Conservation (phyloP, 2,888 invertebrate species). For the Patella caerulea region DNA sequence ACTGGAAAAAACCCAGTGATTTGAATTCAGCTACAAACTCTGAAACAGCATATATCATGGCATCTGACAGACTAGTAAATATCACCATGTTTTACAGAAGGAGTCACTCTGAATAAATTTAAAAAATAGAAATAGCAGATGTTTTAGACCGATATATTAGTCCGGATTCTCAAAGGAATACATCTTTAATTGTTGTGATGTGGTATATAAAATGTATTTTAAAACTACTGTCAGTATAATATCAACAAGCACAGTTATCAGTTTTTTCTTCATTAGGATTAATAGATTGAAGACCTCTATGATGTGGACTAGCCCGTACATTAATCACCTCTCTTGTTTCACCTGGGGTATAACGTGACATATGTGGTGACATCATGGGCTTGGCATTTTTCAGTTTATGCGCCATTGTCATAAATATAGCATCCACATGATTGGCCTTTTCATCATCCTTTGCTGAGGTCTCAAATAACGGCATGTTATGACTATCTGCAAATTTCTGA, state of each 20-base stretch:
- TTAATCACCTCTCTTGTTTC: slow-evolving; percentile 47
- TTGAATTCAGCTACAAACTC: too few species aligned
- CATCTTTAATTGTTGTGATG: too few species aligned
- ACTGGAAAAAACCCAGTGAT: too few species aligned
- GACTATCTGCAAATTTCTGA: slow-evolving; percentile 75
- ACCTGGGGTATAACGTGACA: slow-evolving; percentile 40
- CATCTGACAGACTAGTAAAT: too few species aligned
- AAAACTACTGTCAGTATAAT: too few species aligned
- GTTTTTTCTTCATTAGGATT: slow-evolving; percentile 42
- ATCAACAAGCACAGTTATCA: slow-evolving; percentile 57
- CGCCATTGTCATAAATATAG: slow-evolving; percentile 86
- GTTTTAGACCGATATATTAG: too few species aligned
- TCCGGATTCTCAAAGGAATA: too few species aligned
- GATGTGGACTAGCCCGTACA: slow-evolving; percentile 51
- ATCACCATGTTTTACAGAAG: too few species aligned
- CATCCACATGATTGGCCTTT: slow-evolving; percentile 83
- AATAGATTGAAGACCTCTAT: slow-evolving; percentile 52
- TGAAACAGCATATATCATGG: too few species aligned
- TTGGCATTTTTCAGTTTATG: slow-evolving; percentile 81
- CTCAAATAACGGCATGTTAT: slow-evolving; percentile 84
- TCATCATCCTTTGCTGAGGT: slow-evolving; percentile 84
- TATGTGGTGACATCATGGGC: slow-evolving; percentile 74
- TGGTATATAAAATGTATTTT: too few species aligned
- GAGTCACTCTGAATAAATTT: too few species aligned
- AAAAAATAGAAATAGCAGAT: too few species aligned